Evolutionary conservation across 1,140 invertebrate species (phyloP), one percentile per base, ranked within the genome.

Genomic region (Pararge aegeria): DNA sequence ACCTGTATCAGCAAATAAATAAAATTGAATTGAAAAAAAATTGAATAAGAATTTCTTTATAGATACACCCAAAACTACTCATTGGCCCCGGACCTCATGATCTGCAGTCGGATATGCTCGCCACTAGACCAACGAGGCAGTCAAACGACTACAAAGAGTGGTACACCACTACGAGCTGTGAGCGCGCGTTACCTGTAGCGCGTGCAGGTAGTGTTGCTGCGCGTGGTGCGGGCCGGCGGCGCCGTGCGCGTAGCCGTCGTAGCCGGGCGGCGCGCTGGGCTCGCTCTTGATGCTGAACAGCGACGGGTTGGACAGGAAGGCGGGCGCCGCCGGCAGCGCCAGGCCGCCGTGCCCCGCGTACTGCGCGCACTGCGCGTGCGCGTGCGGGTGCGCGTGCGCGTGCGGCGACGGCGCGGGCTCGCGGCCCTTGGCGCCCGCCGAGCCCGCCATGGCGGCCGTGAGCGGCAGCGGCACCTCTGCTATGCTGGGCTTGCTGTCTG

Each of bases 221-320:
- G 85, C 77, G 71, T 89, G 85, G 70, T 90, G 66, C 29, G 61
- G 61, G 61, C 52, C 34, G 40, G 72, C 61, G 38, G 67, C 61
- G 38, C 78, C 44, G 66, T 82, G 78, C 34, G 77, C 56, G 62
- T 86, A 88, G 49, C 68, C 68, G 34, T 90, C 87, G 66, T 88
- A 90, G 51, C 61, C 58, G 34, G 71, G 40, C 42, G 75, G 66
- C 16, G 79, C 70, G 68, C 69, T 80, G 9, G 90, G 86, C 67
- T 91, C 87, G 73, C 86, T 90, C 78, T 90, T 90, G 71, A 92
- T 92, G 58, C 85, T 88, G 78, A 88, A 88, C 49, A 88, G 74
- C 62, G 85, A 73, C 5, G 81, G 78, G 66, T 76, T 80, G 58
- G 79, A 75, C 5, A 80, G 73, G 73, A 83, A 86, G 34, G 71